phyloP scores from a whole-genome alignment of 2,113 vertebrate genomes.

The Apistogramma diplotaenia region DNA sequence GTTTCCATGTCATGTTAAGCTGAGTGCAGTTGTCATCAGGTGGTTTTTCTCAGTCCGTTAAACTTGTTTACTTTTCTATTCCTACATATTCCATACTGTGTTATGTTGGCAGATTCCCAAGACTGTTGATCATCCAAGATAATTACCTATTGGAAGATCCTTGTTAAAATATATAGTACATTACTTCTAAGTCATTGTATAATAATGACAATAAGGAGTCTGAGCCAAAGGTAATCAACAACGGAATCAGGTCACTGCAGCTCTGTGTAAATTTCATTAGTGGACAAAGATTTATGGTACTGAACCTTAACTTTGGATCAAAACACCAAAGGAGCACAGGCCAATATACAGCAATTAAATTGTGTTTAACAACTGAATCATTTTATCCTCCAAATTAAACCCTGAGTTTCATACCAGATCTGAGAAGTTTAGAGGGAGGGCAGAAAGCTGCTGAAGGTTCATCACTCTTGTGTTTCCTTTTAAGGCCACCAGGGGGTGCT shows the following conservation, averaged over 20 bases:
- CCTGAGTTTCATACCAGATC: constrained; percentile 72
- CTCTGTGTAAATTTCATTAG: neutral
- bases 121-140: no score
- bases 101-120: no score
- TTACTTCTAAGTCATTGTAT: neutral
- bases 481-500: constrained; percentile 70
- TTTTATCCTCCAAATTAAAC: neutral
- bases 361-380: neutral
- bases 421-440: constrained; percentile 79
- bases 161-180: neutral
- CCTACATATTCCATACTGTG: no score
- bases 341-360: neutral
- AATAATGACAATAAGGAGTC: neutral
- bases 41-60: neutral
- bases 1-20: no score
- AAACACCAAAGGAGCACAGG: no score
- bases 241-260: neutral
- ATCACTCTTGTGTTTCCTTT: constrained; percentile 83
- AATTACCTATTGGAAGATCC: neutral
- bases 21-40: neutral
- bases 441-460: constrained; percentile 30
- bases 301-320: neutral
- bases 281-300: neutral
- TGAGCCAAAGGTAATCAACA: neutral
- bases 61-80: neutral